Evolutionary conservation across 2,797 vertebrate species (phyloP).

Genomic region (Capromys pilorides): DNA sequence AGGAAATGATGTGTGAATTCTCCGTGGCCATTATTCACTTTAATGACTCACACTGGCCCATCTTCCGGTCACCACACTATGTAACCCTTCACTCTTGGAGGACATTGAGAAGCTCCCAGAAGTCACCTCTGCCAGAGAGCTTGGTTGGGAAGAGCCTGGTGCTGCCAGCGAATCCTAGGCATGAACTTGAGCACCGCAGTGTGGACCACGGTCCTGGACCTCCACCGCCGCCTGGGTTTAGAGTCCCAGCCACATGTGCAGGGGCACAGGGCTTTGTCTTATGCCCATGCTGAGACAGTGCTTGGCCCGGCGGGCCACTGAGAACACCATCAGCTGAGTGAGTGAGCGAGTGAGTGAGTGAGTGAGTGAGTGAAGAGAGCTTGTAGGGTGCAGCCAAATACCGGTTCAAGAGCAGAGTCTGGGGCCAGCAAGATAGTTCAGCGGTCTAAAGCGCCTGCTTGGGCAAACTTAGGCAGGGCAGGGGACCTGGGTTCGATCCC

Average conservation of each 20-base stretch:
- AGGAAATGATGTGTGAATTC: not conserved
- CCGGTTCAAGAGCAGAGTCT: not conserved
- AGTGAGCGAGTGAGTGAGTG: not conserved
- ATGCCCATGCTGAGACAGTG: not conserved
- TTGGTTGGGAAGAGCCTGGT: not conserved
- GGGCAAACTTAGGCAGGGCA: too few species aligned
- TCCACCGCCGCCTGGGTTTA: not conserved
- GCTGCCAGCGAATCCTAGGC: not conserved
- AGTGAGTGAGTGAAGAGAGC: not conserved
- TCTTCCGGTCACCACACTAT: too few species aligned
- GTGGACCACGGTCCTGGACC: not conserved
- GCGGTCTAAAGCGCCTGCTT: too few species aligned
- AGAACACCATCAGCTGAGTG: not conserved
- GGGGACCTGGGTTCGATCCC: too few species aligned
- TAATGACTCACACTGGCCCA: not conserved
- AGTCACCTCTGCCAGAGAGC: not conserved
- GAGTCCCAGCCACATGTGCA: not conserved
- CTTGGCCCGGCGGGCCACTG: not conserved
- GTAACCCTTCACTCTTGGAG: not conserved
- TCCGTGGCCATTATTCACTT: not conserved
- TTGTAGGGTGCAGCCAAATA: not conserved
- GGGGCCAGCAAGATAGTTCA: too few species aligned
- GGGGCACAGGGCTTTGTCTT: not conserved
- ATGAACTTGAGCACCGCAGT: not conserved
- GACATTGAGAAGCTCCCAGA: not conserved